Conservation (phyloP, 2,113 vertebrate species). For the Rhynchopsitta pachyrhyncha region DNA sequence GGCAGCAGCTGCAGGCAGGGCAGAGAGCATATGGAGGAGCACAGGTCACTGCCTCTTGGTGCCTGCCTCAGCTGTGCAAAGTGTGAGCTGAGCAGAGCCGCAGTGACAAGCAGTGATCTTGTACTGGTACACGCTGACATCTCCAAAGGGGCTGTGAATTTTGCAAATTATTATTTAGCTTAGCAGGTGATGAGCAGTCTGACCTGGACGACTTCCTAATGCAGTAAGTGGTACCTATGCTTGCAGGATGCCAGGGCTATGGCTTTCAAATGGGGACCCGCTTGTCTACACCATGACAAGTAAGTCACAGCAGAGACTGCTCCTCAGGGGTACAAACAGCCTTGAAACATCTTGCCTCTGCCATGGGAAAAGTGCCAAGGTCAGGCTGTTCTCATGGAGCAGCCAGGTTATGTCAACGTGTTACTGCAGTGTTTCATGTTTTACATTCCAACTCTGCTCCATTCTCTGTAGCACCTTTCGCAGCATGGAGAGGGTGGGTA, state of each 20-base stretch:
- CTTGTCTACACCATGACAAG: not conserved
- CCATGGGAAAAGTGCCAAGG: not conserved
- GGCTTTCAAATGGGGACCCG: not conserved
- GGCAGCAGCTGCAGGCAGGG: not conserved
- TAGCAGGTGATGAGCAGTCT: not conserved
- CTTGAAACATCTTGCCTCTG: not conserved
- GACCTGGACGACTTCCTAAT: not conserved
- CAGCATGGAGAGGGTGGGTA: not conserved
- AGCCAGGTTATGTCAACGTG: not conserved
- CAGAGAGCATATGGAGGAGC: slow-evolving; percentile 1
- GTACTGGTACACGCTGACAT: not conserved
- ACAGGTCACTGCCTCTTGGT: not conserved
- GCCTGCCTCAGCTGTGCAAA: not conserved
- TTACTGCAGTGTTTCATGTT: not conserved
- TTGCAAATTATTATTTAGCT: not conserved
- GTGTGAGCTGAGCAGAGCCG: not conserved
- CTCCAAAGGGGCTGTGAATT: not conserved
- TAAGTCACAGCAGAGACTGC: not conserved
- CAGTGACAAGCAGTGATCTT: not conserved
- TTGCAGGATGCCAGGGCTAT: not conserved
- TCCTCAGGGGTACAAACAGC: not conserved
- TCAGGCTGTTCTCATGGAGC: not conserved
- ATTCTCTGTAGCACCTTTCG: not conserved
- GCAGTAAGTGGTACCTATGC: not conserved
- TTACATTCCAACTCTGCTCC: not conserved